Conservation (phyloP, 2,888 invertebrate species). For the Apantesis nais region DNA sequence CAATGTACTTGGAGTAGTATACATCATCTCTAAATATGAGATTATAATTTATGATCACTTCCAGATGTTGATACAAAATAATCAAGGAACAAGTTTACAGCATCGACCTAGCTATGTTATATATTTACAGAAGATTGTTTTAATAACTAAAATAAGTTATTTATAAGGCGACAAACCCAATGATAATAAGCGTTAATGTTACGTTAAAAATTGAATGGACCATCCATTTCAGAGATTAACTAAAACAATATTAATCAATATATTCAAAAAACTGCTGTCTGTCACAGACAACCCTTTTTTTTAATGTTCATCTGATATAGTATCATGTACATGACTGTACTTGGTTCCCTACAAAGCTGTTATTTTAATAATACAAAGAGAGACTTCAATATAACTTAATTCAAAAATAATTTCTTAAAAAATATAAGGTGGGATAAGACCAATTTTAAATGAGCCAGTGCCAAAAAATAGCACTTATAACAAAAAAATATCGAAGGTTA, state of each 20-base stretch:
- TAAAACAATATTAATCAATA: too few species aligned
- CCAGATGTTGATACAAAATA: neutral
- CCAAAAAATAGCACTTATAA: neutral
- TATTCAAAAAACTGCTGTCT: too few species aligned
- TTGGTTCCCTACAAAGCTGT: too few species aligned
- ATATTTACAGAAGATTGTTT: neutral
- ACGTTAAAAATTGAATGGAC: too few species aligned
- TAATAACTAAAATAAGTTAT: slow-evolving; percentile 1
- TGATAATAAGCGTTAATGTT: neutral
- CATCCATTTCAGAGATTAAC: too few species aligned
- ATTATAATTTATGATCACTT: neutral
- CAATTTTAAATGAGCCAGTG: neutral
- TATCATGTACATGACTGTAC: too few species aligned
- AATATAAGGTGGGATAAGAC: too few species aligned
- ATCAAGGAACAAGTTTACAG: neutral
- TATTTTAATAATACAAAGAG: too few species aligned
- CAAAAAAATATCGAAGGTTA: neutral
- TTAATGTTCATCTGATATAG: too few species aligned
- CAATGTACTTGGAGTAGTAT: neutral
- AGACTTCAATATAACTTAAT: too few species aligned
- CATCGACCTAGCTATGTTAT: neutral
- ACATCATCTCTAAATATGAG: neutral
- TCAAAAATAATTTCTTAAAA: too few species aligned
- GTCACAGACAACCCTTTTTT: too few species aligned
- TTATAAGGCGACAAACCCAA: neutral